Evolutionary conservation across 2,888 invertebrate genomes (phyloP), one percentile per base, ranked within the genome.

Genomic region (Cephus pygmeus): DNA sequence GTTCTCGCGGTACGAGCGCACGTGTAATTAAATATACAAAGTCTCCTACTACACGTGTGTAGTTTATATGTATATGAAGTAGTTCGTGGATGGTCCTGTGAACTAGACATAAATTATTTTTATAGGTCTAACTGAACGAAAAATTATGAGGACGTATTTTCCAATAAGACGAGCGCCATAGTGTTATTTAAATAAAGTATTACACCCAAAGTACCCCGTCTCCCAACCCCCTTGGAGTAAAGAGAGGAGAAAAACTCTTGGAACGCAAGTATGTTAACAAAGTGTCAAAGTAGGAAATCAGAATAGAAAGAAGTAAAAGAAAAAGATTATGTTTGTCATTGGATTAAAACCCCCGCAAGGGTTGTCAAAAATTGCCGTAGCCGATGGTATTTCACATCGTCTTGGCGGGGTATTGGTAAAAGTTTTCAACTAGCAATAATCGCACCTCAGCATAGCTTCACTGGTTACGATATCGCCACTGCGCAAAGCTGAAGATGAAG

Each of bases 391-490:
- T 96, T 95, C 96, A 96, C 95, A 95, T 94, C 95, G 95, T 93
- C 95, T 93, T 92, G 95, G 95, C 96, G 95, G 96, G 96, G 96
- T 96, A 96, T 96, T 96, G 96, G 96, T 96, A 95, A 96, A 95
- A 96, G 96, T 96, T 96, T 96, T 96, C 96, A 96, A 96, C 95
- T 96, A 96, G 96, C 96, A 96, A 96, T 96, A 95, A 96, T 95
- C 95, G 95, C 96, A 95, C 95, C 96, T 95, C 96, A 95, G 95
- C 95, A 94, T 92, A 94, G 95, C 96, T 95, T 96, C 96, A 96
- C 96, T 94, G 96, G 96, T 96, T 96, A 96, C 96, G 96, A 96
- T 96, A 96, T 94, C 94, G 96, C 96, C 96, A 94, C 96, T 96
- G 96, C 96, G 96, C 96, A 96, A 96, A 96, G 96, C 94, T 96